Conservation (phyloP, 37 sponge, comb jelly and placozoan species). For the Tethya wilhelma region DNA sequence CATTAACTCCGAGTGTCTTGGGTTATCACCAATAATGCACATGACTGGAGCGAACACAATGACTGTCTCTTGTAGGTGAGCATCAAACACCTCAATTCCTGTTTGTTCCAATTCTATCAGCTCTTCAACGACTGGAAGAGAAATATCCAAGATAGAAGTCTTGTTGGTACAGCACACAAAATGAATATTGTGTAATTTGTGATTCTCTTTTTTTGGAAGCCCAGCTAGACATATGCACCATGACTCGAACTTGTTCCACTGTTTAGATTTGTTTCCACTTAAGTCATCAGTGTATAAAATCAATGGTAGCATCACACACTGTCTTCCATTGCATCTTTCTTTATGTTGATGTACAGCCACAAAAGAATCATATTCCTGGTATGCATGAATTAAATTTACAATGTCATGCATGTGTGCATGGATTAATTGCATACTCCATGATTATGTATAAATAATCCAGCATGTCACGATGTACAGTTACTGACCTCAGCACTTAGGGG, state of each 20-base stretch:
- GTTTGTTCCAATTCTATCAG: constrained; percentile 14
- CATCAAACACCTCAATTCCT: constrained; percentile 17
- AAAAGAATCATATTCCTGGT: too few relatives aligned
- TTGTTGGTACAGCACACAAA: constrained; percentile 39
- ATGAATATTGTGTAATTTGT: constrained; percentile 26
- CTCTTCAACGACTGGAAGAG: constrained; percentile 8
- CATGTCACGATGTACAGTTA: too few relatives aligned
- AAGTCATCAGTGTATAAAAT: constrained; percentile 46
- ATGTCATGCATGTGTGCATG: too few relatives aligned
- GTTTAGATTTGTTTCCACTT: constrained; percentile 43
- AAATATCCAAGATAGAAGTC: constrained; percentile 17
- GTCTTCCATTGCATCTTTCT: too few relatives aligned
- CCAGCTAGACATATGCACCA: constrained; percentile 39
- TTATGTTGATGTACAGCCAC: too few relatives aligned
- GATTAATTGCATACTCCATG: too few relatives aligned
- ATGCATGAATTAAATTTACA: too few relatives aligned
- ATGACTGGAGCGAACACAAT: constrained; percentile 40
- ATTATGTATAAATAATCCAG: too few relatives aligned
- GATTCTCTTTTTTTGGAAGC: constrained; percentile 11
- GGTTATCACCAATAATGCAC: constrained; percentile 29
- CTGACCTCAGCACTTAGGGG: too few relatives aligned
- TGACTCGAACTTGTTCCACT: constrained; percentile 46
- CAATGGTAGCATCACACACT: not conserved
- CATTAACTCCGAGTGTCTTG: constrained; percentile 40
- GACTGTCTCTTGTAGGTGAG: constrained; percentile 18